phyloP scores from a whole-genome alignment of 2,113 vertebrate species.

The Cololabis saira region DNA sequence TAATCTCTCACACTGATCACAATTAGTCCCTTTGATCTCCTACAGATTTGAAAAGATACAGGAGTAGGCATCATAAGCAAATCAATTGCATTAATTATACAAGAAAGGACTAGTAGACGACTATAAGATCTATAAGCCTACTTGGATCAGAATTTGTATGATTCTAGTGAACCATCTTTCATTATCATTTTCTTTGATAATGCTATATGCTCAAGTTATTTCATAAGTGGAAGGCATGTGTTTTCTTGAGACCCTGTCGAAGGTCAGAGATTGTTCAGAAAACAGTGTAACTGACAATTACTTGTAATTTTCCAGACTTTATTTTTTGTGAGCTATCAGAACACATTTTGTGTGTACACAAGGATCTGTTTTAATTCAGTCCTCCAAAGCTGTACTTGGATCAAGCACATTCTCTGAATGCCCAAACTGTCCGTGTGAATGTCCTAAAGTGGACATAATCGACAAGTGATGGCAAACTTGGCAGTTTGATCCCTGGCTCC shows the following conservation, averaged over 20 bases:
- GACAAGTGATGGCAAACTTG: not conserved
- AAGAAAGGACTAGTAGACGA: slow-evolving; percentile 49
- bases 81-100: slow-evolving; percentile 79
- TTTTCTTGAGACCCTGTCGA: no score
- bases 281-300: no score
- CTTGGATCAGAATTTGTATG: slow-evolving; percentile 35
- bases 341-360: no score
- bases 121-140: slow-evolving; percentile 42
- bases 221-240: not conserved
- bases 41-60: slow-evolving; percentile 51
- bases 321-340: no score
- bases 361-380: no score
- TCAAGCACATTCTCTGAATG: not conserved
- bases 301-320: no score
- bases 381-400: not conserved
- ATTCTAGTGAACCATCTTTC: slow-evolving; percentile 7
- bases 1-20: slow-evolving; percentile 82
- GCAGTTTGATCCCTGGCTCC: not conserved
- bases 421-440: not conserved
- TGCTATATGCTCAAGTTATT: not conserved
- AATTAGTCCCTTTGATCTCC: slow-evolving; percentile 77
- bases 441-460: not conserved
- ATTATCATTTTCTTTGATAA: not conserved
- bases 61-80: slow-evolving; percentile 67
- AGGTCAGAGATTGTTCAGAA: no score